Conservation (phyloP, 1,140 invertebrate species). For the Apocrypta bakeri region DNA sequence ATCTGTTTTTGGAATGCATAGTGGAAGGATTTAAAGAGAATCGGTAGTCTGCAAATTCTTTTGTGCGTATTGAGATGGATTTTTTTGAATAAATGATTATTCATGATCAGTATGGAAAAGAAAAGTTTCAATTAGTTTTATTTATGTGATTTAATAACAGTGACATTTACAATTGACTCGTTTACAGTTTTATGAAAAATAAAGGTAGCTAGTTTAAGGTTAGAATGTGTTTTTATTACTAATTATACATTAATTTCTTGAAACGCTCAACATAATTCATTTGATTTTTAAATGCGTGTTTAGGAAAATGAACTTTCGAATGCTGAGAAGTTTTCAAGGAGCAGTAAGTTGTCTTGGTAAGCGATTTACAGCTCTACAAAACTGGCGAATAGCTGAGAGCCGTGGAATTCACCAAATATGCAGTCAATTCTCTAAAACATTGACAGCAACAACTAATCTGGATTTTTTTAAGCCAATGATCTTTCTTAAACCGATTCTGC, state of each 20-base stretch:
- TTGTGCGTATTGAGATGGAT: background rate
- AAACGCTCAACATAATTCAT: background rate
- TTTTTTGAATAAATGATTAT: background rate
- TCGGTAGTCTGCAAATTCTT: background rate
- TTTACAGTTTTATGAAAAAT: background rate
- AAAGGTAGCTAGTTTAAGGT: constrained; percentile 13
- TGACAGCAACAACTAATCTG: background rate
- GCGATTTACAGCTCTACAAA: background rate
- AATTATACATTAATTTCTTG: background rate
- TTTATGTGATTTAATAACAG: background rate
- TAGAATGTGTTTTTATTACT: constrained; percentile 3
- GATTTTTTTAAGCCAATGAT: constrained; percentile 6
- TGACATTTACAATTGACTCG: background rate
- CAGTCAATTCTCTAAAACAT: background rate
- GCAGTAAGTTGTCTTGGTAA: background rate
- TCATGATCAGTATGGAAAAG: background rate
- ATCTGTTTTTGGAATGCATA: background rate
- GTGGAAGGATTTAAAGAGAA: background rate
- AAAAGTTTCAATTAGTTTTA: background rate
- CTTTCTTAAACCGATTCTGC: constrained; percentile 43
- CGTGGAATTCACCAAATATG: constrained; percentile 39
- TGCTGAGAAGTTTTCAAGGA: constrained; percentile 27
- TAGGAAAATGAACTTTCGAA: constrained; percentile 37
- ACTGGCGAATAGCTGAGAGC: background rate
- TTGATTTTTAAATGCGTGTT: background rate